Evolutionary conservation across 2,888 invertebrate species (phyloP).

Genomic region (Drosophila tanythrix): DNA sequence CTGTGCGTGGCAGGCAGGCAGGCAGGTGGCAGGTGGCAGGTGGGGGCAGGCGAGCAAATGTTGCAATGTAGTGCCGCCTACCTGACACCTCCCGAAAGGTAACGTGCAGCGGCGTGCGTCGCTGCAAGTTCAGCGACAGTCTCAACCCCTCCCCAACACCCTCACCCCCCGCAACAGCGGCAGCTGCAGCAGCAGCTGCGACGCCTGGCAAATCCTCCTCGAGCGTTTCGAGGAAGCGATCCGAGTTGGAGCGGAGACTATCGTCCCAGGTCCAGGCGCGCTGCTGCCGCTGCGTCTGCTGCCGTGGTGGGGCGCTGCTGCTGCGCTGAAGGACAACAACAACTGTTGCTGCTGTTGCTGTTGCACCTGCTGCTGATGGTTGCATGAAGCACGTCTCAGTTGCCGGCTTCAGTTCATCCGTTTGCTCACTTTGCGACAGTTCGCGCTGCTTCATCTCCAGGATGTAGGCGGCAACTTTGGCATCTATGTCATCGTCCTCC

Average conservation of each 20-base stretch:
- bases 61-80: constrained; percentile 42
- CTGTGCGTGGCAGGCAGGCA: constrained; percentile 13
- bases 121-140: constrained; percentile 58
- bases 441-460: constrained; percentile 79
- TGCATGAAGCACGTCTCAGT: constrained; percentile 19
- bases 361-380: constrained; percentile 12
- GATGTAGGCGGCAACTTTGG: constrained; percentile 82
- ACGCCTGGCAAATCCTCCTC: constrained; percentile 75
- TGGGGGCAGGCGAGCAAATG: constrained; percentile 12
- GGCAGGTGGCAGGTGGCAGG: constrained; percentile 7
- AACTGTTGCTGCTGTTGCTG: constrained; percentile 13
- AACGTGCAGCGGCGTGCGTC: constrained; percentile 67
- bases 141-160: constrained; percentile 28
- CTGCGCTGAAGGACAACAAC: constrained; percentile 19
- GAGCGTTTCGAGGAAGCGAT: constrained; percentile 84
- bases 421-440: constrained; percentile 60
- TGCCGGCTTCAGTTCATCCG: constrained; percentile 11
- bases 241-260: constrained; percentile 84
- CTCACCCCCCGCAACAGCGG: neutral
- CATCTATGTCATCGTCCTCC: constrained; percentile 83
- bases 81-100: constrained; percentile 63
- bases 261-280: constrained; percentile 85
- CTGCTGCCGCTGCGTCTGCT: constrained; percentile 22
- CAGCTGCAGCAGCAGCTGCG: constrained; percentile 20
- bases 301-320: constrained; percentile 29